phyloP scores from a whole-genome alignment of 2,113 vertebrate species.

The Rhineura floridana region DNA sequence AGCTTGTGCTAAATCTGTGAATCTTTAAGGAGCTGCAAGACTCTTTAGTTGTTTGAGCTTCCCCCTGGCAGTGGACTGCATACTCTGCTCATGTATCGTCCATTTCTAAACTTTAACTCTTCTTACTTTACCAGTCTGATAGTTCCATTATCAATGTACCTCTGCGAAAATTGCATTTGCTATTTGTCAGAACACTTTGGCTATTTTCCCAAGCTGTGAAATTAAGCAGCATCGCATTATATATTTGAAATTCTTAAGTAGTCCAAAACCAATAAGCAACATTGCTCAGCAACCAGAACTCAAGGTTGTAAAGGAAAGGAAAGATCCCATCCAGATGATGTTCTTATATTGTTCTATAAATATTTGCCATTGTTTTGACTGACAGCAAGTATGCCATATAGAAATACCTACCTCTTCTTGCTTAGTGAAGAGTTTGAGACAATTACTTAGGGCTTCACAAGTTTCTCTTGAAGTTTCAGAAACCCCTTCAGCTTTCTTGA shows the following conservation, averaged over 20 bases:
- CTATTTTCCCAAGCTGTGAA: not conserved
- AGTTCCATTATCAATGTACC: not conserved
- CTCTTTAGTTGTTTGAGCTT: not conserved
- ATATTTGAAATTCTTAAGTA: not conserved
- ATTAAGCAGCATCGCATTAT: not conserved
- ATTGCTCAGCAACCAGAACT: not conserved
- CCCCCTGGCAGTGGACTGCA: not conserved
- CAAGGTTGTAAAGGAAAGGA: not conserved
- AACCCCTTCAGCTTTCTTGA: slow-evolving; percentile 86
- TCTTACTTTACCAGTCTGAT: not conserved
- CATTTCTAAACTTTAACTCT: not conserved
- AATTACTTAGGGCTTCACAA: slow-evolving; percentile 80
- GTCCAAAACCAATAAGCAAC: not conserved
- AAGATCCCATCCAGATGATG: not conserved
- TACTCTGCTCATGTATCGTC: not conserved
- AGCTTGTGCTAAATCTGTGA: not conserved
- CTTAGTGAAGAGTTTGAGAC: slow-evolving; percentile 85
- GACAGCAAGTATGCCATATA: not conserved
- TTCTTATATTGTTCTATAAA: not conserved
- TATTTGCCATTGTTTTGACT: not conserved
- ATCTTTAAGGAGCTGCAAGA: not conserved
- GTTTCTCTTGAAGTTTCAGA: slow-evolving; percentile 87
- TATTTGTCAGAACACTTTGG: not conserved
- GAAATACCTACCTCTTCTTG: slow-evolving; percentile 88
- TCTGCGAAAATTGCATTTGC: not conserved